A percentile compares a stretch with the other conserved stretches of the same genome.
phyloP scores from a whole-genome alignment of 23 tunicate species.

The Diplosoma virens region DNA sequence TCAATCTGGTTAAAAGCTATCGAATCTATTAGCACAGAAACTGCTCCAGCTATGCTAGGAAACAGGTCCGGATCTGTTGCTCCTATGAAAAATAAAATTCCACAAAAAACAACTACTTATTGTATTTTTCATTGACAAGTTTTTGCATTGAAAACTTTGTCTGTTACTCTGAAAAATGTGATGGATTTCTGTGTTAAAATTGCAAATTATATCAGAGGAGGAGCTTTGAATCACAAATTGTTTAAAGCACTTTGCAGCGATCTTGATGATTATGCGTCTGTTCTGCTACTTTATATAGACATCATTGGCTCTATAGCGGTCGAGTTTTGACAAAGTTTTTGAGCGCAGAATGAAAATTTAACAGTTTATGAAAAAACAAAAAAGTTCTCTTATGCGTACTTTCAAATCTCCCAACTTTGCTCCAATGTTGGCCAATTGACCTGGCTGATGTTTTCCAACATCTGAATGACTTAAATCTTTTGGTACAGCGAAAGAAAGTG shows the following conservation, averaged over 20 bases:
- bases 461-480: not conserved
- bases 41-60: not conserved
- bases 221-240: too few species aligned
- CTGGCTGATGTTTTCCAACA: not conserved
- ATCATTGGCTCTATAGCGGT: not conserved
- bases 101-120: not conserved
- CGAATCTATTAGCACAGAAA: not conserved
- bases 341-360: not conserved
- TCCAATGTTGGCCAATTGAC: not conserved
- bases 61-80: not conserved
- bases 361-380: not conserved
- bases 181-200: not conserved
- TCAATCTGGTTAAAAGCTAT: not conserved
- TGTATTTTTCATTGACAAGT: not conserved
- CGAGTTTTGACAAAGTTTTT: not conserved
- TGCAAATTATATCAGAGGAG: not conserved
- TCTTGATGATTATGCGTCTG: not conserved
- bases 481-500: not conserved
- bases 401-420: not conserved
- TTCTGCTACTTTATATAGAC: not conserved
- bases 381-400: not conserved
- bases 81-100: too few species aligned
- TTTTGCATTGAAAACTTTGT: not conserved
- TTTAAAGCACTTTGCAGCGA: not conserved
- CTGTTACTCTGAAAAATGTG: not conserved